Percentiles rank a stretch among this genome's conserved stretches.
These are phyloP conservation scores for Halocynthia roretzi DNA, from an alignment of 23 tunicate genomes.

Conservation along the genomic window DNA sequence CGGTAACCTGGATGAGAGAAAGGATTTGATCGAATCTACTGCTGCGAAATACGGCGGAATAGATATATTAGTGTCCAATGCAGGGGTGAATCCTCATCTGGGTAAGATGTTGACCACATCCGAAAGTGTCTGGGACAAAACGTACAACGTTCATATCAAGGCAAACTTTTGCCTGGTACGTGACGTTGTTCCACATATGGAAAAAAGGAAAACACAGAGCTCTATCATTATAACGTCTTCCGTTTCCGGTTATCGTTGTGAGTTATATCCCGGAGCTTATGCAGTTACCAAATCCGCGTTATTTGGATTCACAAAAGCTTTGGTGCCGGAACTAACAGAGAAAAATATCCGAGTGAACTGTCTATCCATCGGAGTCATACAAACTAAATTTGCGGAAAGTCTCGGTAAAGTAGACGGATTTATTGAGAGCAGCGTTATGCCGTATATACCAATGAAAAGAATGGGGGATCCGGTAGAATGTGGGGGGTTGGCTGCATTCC, in stretches of 20 bases:
- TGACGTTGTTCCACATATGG: slow-evolving; percentile 13
- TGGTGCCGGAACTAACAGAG: slow-evolving; percentile 11
- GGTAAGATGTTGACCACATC: slow-evolving; percentile 8
- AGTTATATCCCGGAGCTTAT: slow-evolving; percentile 10
- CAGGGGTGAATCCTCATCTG: slow-evolving; percentile 22
- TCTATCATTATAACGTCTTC: slow-evolving; percentile 6
- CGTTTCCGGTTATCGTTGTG: background rate
- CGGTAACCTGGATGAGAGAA: background rate
- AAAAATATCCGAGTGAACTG: slow-evolving; percentile 25
- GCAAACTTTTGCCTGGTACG: slow-evolving; percentile 13
- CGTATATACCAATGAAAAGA: background rate
- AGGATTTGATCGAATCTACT: background rate
- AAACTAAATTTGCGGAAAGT: background rate
- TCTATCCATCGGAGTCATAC: background rate
- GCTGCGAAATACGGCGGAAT: background rate
- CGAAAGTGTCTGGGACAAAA: slow-evolving; percentile 4
- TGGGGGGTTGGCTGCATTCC: slow-evolving; percentile 8
- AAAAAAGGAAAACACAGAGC: background rate
- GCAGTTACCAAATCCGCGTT: slow-evolving; percentile 12
- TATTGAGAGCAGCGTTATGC: background rate
- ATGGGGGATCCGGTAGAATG: background rate
- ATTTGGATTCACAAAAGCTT: background rate
- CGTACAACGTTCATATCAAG: slow-evolving; percentile 9
- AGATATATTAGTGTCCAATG: slow-evolving; percentile 12
- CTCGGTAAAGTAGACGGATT: background rate